A percentile compares a stretch with the other conserved stretches of the same genome.
Evolutionary conservation across 2,113 vertebrate species (phyloP).

Genomic region (Astur gentilis): DNA sequence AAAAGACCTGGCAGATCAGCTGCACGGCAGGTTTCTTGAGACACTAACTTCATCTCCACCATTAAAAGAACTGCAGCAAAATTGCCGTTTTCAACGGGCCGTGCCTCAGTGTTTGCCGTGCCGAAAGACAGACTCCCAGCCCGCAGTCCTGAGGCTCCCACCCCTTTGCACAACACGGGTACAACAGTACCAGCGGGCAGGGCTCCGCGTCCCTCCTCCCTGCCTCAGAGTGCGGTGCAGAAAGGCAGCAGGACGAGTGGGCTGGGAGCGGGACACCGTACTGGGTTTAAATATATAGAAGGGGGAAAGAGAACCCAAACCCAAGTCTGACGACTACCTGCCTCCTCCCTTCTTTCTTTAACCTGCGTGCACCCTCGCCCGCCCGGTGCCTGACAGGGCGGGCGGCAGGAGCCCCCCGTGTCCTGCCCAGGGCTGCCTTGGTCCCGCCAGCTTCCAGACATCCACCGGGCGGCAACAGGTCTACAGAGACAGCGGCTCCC

Average conservation of each 20-base stretch:
- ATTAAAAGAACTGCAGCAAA: neutral
- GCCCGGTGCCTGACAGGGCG: neutral
- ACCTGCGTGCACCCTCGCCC: fast-evolving
- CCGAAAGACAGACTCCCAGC: neutral
- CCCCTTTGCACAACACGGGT: no score
- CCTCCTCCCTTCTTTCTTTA: neutral
- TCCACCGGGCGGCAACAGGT: neutral
- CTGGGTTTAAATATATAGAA: neutral
- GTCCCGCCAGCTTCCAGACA: neutral
- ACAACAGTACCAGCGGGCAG: no score
- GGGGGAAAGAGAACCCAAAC: neutral
- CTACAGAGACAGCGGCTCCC: neutral
- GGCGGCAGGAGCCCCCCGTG: neutral
- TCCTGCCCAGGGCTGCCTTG: no score
- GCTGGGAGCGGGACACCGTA: neutral
- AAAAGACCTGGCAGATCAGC: neutral
- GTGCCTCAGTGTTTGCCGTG: neutral
- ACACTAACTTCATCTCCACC: neutral
- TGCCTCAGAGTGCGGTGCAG: fast-evolving
- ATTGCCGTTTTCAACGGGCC: neutral
- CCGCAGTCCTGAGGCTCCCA: neutral
- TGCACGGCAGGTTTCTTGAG: neutral
- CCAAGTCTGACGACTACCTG: no score
- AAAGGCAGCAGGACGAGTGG: neutral
- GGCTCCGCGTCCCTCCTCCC: neutral